Percentiles rank a stretch among this genome's conserved stretches.
Conservation (phyloP, 2,113 vertebrate species). For the Misgurnus anguillicaudatus region DNA sequence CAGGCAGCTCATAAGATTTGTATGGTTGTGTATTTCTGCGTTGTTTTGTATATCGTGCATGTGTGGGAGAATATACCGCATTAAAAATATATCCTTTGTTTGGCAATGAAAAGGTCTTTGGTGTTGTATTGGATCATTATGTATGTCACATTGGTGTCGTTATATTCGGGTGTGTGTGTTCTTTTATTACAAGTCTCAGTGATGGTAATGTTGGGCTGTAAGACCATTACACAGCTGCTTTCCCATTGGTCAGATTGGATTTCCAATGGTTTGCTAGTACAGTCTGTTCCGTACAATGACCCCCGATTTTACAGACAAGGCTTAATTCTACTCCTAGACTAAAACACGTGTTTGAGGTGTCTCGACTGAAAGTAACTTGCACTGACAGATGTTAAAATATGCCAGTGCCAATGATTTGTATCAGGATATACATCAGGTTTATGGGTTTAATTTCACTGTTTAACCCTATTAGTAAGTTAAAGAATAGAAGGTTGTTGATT, state of each 20-base stretch:
- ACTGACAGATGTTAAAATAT: no score
- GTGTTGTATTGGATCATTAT: slow-evolving; percentile 17
- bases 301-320: no score
- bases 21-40: not conserved
- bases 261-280: slow-evolving; percentile 2
- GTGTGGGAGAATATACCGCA: not conserved
- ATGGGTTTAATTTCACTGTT: not conserved
- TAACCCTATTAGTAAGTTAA: not conserved
- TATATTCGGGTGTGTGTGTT: slow-evolving; percentile 24
- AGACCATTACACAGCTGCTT: slow-evolving; percentile 26
- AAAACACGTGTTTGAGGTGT: no score
- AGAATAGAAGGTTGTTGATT: not conserved
- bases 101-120: slow-evolving; percentile 22
- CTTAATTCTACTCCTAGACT: no score
- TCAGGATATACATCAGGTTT: no score
- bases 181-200: slow-evolving; percentile 33
- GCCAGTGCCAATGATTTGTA: no score
- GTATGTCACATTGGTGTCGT: slow-evolving; percentile 8
- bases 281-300: not conserved
- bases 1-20: slow-evolving; percentile 15
- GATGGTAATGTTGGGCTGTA: not conserved
- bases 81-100: slow-evolving; percentile 26
- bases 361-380: no score
- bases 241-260: slow-evolving; percentile 17
- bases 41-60: not conserved